Evolutionary conservation across 2,113 vertebrate genomes (phyloP).

Genomic region (Heloderma charlesbogerti): DNA sequence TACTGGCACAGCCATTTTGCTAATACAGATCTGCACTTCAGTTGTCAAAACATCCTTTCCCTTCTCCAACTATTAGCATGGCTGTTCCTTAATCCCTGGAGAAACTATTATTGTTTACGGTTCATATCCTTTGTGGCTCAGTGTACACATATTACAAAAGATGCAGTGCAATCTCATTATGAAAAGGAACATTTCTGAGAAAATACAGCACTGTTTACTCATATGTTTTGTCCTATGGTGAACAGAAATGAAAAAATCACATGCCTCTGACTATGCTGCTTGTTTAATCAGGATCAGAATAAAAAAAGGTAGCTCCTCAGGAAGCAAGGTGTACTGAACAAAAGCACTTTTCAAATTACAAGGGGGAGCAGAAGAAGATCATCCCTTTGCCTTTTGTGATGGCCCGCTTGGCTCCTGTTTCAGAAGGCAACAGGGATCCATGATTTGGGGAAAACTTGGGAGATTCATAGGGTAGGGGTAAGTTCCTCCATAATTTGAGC

Average conservation of each 20-base stretch:
- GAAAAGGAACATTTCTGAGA: conserved; percentile 29
- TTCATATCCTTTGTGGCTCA: neutral
- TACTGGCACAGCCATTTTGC: neutral
- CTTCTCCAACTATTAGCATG: neutral
- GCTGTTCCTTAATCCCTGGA: conserved; percentile 22
- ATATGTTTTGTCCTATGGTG: conserved; percentile 15
- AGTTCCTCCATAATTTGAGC: too few species aligned
- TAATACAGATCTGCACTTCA: neutral
- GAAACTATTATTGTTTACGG: neutral
- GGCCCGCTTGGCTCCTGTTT: too few species aligned
- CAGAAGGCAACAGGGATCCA: too few species aligned
- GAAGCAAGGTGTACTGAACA: too few species aligned
- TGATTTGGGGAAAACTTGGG: too few species aligned
- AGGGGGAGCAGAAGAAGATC: too few species aligned
- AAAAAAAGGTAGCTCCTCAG: too few species aligned
- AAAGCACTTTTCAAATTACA: too few species aligned
- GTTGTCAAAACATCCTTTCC: conserved; percentile 24
- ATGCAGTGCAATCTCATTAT: conserved; percentile 23
- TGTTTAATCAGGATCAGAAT: conserved; percentile 2
- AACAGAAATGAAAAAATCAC: conserved; percentile 20
- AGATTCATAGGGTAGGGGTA: too few species aligned
- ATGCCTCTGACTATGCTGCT: conserved; percentile 25
- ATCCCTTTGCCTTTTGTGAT: neutral
- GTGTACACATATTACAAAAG: neutral
- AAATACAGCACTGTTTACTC: conserved; percentile 9